Percentiles rank a stretch among this genome's conserved stretches.
Evolutionary conservation across 2,888 invertebrate species (phyloP).

Genomic region (Galerucella pusilla): DNA sequence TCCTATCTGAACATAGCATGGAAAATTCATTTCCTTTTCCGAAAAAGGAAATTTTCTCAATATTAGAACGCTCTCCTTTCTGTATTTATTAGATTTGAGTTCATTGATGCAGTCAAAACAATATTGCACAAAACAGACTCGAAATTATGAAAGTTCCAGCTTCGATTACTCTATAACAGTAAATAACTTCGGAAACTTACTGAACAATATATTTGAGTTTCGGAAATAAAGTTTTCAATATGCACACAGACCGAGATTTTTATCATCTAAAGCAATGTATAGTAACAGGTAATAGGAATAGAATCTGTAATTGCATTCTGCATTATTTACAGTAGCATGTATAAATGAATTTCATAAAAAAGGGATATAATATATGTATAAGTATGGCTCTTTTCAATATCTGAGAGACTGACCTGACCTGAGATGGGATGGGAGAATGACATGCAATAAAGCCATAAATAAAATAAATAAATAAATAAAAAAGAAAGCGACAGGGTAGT

Average conservation of each 20-base stretch:
- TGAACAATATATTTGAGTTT: slow-evolving; percentile 49
- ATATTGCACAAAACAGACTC: slow-evolving; percentile 48
- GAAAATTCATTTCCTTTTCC: slow-evolving; percentile 49
- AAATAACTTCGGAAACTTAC: slow-evolving; percentile 54
- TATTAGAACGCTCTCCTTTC: slow-evolving; percentile 41
- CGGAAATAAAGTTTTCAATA: neutral
- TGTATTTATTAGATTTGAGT: slow-evolving; percentile 50
- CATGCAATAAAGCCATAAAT: too few relatives aligned
- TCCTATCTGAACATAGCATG: slow-evolving; percentile 46
- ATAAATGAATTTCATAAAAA: too few relatives aligned
- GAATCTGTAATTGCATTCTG: neutral
- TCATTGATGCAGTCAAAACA: slow-evolving; percentile 53
- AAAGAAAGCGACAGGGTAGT: too few relatives aligned
- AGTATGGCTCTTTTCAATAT: too few relatives aligned
- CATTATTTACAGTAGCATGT: neutral
- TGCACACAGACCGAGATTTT: neutral
- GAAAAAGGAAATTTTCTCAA: slow-evolving; percentile 47
- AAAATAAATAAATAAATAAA: too few relatives aligned
- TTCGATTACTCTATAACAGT: slow-evolving; percentile 47
- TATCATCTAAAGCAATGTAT: neutral
- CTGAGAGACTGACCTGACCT: too few relatives aligned
- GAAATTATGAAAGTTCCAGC: slow-evolving; percentile 52
- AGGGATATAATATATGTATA: too few relatives aligned
- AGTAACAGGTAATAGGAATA: neutral
- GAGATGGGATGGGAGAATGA: too few relatives aligned